Percentiles rank a stretch among this genome's conserved stretches.
These are phyloP conservation scores for Heliopora coerulea DNA, from an alignment of 92 coral and sea anemone species.

Conservation along the genomic window DNA sequence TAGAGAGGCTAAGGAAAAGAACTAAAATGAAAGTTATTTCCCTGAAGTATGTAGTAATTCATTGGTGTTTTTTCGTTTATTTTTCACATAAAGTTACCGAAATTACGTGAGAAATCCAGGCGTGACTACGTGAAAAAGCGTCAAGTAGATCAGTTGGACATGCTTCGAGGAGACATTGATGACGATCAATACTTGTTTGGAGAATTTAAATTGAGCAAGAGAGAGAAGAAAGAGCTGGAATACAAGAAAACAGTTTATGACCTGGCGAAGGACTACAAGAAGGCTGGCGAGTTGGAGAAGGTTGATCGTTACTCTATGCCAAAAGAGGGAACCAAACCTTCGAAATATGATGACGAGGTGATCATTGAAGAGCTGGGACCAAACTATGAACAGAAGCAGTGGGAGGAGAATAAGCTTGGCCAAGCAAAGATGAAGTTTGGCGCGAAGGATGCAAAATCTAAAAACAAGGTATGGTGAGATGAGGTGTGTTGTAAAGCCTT, in stretches of 20 bases:
- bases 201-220: constrained; percentile 56
- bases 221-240: constrained; percentile 74
- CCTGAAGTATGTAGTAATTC: not conserved
- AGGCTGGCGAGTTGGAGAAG: constrained; percentile 86
- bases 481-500: too few species aligned
- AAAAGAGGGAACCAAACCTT: constrained; percentile 79
- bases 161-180: constrained; percentile 81
- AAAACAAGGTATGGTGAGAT: constrained; percentile 83
- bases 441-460: constrained; percentile 95
- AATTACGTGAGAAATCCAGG: constrained; percentile 84
- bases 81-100: constrained; percentile 64
- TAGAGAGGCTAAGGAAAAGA: not conserved
- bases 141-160: constrained; percentile 84
- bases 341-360: constrained; percentile 85
- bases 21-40: not conserved
- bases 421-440: constrained; percentile 98
- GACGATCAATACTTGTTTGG: constrained; percentile 95
- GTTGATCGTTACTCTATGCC: constrained; percentile 70
- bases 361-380: constrained; percentile 90
- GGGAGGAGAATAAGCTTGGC: constrained; percentile 97
- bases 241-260: constrained; percentile 82
- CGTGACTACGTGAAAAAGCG: constrained; percentile 93
- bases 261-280: constrained; percentile 77
- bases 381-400: constrained; percentile 93
- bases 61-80: not conserved